phyloP scores from a whole-genome alignment of 2,888 invertebrate genomes.

The Sisyra nigra region DNA sequence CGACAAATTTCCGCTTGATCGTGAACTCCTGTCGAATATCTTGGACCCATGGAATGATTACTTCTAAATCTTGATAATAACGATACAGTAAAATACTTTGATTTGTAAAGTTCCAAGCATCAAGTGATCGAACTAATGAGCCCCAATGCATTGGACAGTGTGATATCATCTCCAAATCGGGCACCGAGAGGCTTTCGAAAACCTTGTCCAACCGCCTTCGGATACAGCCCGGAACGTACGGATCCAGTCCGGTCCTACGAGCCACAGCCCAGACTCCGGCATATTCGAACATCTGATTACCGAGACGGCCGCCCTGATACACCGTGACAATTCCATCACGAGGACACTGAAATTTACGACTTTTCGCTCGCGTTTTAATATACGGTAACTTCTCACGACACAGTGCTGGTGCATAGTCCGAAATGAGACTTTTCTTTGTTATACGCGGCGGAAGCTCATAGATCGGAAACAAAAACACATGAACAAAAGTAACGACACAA shows the following conservation, averaged over 20 bases:
- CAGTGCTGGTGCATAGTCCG: conserved; percentile 35
- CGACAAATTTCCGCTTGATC: conserved; percentile 29
- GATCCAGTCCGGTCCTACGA: conserved; percentile 29
- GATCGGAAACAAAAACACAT: conserved; percentile 40
- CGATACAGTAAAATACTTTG: conserved; percentile 38
- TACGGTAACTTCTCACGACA: conserved; percentile 31
- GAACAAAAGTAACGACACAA: conserved; percentile 38
- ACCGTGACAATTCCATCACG: conserved; percentile 30
- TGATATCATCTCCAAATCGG: conserved; percentile 35
- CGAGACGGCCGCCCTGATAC: conserved; percentile 27
- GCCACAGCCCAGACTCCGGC: conserved; percentile 32
- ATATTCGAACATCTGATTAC: conserved; percentile 35
- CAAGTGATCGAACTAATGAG: conserved; percentile 30
- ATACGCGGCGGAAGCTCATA: conserved; percentile 28
- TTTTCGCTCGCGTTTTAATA: conserved; percentile 20
- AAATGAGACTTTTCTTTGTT: conserved; percentile 28
- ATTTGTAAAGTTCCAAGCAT: conserved; percentile 36
- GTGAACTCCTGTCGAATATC: conserved; percentile 37
- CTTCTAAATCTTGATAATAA: conserved; percentile 34
- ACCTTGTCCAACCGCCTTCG: conserved; percentile 33
- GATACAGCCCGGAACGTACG: conserved; percentile 32
- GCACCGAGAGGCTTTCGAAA: conserved; percentile 35
- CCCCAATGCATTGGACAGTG: conserved; percentile 32
- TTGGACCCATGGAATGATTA: conserved; percentile 36
- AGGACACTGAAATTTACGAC: conserved; percentile 21